phyloP scores from a whole-genome alignment of 2,797 vertebrate species.

The Scolopax rusticola region DNA sequence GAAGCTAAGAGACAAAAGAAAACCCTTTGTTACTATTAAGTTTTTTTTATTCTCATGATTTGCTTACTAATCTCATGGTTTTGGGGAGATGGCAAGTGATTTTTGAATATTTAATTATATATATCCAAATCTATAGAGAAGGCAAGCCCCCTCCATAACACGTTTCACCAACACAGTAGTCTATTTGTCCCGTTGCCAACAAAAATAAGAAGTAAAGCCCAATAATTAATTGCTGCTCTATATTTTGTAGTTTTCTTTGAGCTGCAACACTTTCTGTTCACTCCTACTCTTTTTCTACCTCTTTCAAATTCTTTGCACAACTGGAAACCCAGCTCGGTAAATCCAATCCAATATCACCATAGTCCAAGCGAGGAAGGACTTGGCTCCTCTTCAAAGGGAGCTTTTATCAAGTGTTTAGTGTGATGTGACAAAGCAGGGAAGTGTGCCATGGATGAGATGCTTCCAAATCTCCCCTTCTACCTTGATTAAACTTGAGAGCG shows the following conservation, averaged over 20 bases:
- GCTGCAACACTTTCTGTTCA: not conserved
- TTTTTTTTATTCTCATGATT: not conserved
- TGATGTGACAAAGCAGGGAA: constrained; percentile 59
- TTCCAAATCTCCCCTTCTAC: constrained; percentile 34
- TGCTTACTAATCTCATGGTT: not conserved
- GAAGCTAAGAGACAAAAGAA: not conserved
- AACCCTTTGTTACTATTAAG: not conserved
- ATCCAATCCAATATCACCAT: not conserved
- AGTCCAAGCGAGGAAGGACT: not conserved
- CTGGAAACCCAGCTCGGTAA: not conserved
- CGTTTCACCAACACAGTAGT: not conserved
- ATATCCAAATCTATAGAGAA: not conserved
- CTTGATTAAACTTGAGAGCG: constrained; percentile 8
- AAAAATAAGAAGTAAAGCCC: not conserved
- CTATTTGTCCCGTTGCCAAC: not conserved
- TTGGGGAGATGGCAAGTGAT: not conserved
- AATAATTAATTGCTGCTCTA: constrained; percentile 6
- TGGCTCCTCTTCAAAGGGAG: constrained; percentile 67
- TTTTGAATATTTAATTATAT: not conserved
- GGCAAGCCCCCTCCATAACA: not conserved
- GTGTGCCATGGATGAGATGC: not conserved
- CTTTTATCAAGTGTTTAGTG: constrained; percentile 38
- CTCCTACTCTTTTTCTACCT: not conserved
- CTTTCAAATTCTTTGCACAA: constrained; percentile 22
- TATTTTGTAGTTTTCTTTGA: not conserved